Conservation (phyloP, 2,888 invertebrate species). For the Troides helena region DNA sequence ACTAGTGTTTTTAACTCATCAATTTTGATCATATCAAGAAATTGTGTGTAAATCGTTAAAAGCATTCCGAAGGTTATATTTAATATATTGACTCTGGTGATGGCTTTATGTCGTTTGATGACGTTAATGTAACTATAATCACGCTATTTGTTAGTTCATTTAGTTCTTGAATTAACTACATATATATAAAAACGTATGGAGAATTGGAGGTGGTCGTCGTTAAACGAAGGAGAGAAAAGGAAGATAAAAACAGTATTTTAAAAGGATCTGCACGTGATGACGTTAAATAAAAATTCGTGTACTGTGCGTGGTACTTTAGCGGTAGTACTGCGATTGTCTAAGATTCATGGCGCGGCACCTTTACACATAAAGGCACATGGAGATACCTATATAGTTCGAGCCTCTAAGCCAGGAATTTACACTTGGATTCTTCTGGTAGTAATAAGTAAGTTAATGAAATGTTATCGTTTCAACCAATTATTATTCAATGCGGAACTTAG, state of each 20-base stretch:
- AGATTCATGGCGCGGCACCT: constrained; percentile 15
- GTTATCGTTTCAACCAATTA: no score
- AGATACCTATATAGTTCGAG: not conserved
- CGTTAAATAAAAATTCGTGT: not conserved
- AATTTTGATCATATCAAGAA: not conserved
- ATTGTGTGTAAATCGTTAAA: not conserved
- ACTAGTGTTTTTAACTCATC: not conserved
- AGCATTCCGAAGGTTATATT: not conserved
- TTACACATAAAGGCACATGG: constrained; percentile 6
- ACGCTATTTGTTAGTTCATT: not conserved
- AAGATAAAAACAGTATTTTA: not conserved
- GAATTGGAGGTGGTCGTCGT: not conserved
- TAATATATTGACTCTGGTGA: not conserved
- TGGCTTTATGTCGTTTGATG: not conserved
- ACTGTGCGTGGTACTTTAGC: constrained; percentile 6
- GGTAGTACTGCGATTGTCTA: constrained; percentile 8
- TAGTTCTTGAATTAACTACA: no score
- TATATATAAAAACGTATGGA: no score
- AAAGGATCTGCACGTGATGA: not conserved
- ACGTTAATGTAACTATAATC: not conserved
- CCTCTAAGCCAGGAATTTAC: not conserved
- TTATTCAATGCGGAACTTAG: no score
- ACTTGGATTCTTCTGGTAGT: not conserved
- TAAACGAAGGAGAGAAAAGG: not conserved
- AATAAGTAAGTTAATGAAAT: not conserved